Evolutionary conservation across 2,888 invertebrate species (phyloP).

Genomic region (Drosophila limbata): DNA sequence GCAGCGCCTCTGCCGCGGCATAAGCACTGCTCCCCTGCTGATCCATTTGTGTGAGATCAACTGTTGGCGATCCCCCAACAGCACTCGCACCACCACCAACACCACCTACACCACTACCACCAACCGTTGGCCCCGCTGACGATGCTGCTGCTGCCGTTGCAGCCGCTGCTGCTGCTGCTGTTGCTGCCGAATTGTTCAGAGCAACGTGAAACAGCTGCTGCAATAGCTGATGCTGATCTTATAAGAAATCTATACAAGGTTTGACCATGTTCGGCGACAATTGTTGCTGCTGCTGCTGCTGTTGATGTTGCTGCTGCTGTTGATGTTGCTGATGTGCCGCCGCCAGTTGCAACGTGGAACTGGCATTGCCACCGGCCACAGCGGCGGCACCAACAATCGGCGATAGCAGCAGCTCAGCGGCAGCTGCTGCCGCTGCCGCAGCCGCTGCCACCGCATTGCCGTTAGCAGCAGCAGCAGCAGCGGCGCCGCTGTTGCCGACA

Average conservation of each 20-base stretch:
- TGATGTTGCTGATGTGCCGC: constrained; percentile 77
- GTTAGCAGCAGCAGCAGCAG: constrained; percentile 58
- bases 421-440: constrained; percentile 83
- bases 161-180: constrained; percentile 65
- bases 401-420: constrained; percentile 83
- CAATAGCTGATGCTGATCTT: constrained; percentile 85
- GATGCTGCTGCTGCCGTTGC: constrained; percentile 40
- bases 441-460: constrained; percentile 82
- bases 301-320: constrained; percentile 78
- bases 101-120: not conserved
- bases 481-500: constrained; percentile 66
- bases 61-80: constrained; percentile 71
- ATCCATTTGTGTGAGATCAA: constrained; percentile 82
- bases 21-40: constrained; percentile 60
- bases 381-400: constrained; percentile 83
- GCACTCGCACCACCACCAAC: constrained; percentile 17
- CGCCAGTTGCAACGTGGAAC: constrained; percentile 77
- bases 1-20: constrained; percentile 38
- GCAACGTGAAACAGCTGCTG: constrained; percentile 85
- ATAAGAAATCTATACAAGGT: constrained; percentile 86
- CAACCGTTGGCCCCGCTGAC: constrained; percentile 1
- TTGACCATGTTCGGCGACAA: constrained; percentile 85
- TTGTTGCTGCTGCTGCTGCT: constrained; percentile 79
- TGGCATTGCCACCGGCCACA: constrained; percentile 72
- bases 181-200: constrained; percentile 79